These are phyloP conservation scores for Pangasius mekongensis DNA, from an alignment of 2,797 vertebrate species.

Conservation along the genomic window DNA sequence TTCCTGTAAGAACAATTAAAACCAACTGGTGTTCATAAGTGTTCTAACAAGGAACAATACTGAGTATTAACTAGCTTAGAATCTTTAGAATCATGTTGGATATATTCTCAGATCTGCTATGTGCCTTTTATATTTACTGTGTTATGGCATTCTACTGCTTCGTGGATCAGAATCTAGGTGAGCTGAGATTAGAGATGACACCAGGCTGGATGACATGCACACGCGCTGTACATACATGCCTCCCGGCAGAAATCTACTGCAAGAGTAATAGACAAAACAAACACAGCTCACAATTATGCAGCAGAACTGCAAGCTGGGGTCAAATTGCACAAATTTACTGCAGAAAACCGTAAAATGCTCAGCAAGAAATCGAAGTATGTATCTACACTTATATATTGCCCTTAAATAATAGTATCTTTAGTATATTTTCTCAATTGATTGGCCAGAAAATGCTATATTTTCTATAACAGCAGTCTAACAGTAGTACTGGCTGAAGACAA, in stretches of 20 bases:
- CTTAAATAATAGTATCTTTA: not conserved
- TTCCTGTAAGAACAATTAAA: not conserved
- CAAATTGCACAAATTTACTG: not conserved
- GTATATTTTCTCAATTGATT: not conserved
- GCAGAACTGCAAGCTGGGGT: slow-evolving; percentile 3
- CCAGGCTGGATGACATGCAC: slow-evolving; percentile 23
- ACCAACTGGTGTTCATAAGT: not conserved
- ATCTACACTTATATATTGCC: not conserved
- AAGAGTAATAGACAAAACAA: slow-evolving; percentile 22
- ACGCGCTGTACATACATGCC: slow-evolving; percentile 26
- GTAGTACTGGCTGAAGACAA: not conserved
- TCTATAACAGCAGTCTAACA: not conserved
- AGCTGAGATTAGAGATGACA: not conserved
- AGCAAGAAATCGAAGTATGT: no score
- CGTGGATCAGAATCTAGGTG: not conserved
- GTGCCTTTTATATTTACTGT: not conserved
- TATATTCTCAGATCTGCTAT: not conserved
- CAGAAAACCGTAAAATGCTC: not conserved
- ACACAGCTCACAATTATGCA: not conserved
- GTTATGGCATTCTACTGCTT: not conserved
- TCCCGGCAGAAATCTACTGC: slow-evolving; percentile 37
- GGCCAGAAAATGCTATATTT: not conserved
- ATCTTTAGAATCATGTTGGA: not conserved
- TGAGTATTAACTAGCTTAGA: not conserved
- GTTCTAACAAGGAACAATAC: not conserved